Evolutionary conservation across 2,113 vertebrate species (phyloP).

Genomic region (Aegithalos caudatus): DNA sequence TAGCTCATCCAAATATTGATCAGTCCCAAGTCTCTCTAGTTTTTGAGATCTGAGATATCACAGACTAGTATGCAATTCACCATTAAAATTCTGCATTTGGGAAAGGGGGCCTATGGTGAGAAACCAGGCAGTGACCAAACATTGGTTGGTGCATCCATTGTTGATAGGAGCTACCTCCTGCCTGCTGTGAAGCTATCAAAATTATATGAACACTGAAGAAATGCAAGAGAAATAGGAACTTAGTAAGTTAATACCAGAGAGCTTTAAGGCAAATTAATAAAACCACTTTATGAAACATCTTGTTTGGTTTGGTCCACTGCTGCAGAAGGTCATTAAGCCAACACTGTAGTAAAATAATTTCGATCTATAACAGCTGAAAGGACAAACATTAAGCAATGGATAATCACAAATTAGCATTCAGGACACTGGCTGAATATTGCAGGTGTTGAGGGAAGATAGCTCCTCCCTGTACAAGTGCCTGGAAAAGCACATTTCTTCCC

Average conservation of each 20-base stretch:
- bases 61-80: background rate
- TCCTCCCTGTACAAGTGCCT: background rate
- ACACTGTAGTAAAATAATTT: background rate
- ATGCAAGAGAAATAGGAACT: background rate
- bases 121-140: background rate
- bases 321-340: slow-evolving; percentile 5
- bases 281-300: background rate
- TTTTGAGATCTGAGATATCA: background rate
- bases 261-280: background rate
- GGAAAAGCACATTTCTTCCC: background rate
- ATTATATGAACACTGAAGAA: background rate
- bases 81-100: background rate
- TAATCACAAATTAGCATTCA: slow-evolving; percentile 14
- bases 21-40: background rate
- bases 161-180: background rate
- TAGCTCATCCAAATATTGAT: slow-evolving; percentile 50
- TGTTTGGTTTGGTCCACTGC: background rate
- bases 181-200: background rate
- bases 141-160: background rate
- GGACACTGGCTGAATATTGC: background rate
- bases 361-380: background rate
- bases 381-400: background rate
- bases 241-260: background rate
- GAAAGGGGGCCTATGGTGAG: background rate
- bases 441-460: background rate